Percentiles rank a stretch among this genome's conserved stretches.
phyloP scores from a whole-genome alignment of 2,888 invertebrate species.

The Apotomis betuletana region DNA sequence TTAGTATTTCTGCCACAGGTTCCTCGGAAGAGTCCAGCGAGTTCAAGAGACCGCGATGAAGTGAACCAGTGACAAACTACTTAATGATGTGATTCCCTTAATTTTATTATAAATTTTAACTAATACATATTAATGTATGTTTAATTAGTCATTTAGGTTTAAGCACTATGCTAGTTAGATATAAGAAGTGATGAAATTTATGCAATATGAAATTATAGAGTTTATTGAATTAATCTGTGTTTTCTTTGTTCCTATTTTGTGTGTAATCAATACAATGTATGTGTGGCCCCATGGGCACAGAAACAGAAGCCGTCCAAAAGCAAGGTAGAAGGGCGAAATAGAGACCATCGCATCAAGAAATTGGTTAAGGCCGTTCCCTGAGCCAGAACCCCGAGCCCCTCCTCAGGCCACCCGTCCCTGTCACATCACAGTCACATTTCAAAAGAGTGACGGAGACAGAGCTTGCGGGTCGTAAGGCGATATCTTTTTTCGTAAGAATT shows the following conservation, averaged over 20 bases:
- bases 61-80: constrained; percentile 57
- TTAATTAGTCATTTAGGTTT: constrained; percentile 76
- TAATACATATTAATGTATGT: constrained; percentile 58
- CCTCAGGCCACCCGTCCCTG: too few species aligned
- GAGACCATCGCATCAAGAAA: too few species aligned
- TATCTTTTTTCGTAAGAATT: too few species aligned
- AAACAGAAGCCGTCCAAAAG: too few species aligned
- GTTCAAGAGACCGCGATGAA: constrained; percentile 75
- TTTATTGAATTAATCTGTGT: constrained; percentile 55
- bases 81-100: constrained; percentile 76
- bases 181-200: constrained; percentile 37
- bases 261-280: too few species aligned
- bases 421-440: too few species aligned
- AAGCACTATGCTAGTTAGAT: constrained; percentile 56
- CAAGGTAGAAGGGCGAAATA: too few species aligned
- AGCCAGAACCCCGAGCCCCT: too few species aligned
- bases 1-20: constrained; percentile 56
- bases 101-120: constrained; percentile 57
- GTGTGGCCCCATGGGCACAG: too few species aligned
- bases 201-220: constrained; percentile 44
- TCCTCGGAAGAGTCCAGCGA: constrained; percentile 80
- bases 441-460: too few species aligned
- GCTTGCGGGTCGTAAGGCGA: too few species aligned
- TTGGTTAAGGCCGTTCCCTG: too few species aligned
- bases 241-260: constrained; percentile 44